Conservation (phyloP, 1,140 invertebrate genomes). For the Plectus sambesii region DNA sequence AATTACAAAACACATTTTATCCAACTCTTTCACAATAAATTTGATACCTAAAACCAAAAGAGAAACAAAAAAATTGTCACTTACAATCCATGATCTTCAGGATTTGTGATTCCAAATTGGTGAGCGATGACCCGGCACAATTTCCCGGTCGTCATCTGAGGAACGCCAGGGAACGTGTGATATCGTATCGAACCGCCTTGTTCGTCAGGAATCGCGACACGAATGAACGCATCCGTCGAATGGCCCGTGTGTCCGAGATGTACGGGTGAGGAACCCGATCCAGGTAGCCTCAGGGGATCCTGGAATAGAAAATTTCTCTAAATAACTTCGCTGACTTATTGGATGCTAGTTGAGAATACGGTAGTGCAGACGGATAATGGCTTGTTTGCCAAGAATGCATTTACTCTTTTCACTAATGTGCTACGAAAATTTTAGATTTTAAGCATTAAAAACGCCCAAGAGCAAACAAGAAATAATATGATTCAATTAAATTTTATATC, state of each 20-base stretch:
- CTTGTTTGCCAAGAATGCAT: too few species aligned
- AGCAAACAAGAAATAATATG: too few species aligned
- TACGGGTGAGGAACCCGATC: constrained; percentile 52
- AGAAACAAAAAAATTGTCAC: constrained; percentile 48
- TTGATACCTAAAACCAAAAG: constrained; percentile 63
- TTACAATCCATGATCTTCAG: constrained; percentile 87
- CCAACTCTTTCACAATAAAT: constrained; percentile 53
- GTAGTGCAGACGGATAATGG: too few species aligned
- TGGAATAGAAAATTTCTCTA: too few species aligned
- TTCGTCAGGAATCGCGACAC: constrained; percentile 80
- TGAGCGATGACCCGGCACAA: constrained; percentile 82
- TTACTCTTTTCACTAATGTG: too few species aligned
- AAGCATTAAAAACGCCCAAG: too few species aligned
- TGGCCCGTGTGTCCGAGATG: too few species aligned
- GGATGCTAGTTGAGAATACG: too few species aligned
- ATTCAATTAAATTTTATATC: too few species aligned
- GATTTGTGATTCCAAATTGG: constrained; percentile 81
- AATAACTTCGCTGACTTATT: too few species aligned
- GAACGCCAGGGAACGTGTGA: constrained; percentile 74
- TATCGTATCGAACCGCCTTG: constrained; percentile 74
- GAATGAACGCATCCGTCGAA: constrained; percentile 59
- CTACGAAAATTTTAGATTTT: too few species aligned
- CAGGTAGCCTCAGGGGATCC: too few species aligned
- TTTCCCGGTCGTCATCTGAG: constrained; percentile 77
- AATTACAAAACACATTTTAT: background rate